Conservation (phyloP, 2,113 vertebrate genomes). For the Dipodomys spectabilis region DNA sequence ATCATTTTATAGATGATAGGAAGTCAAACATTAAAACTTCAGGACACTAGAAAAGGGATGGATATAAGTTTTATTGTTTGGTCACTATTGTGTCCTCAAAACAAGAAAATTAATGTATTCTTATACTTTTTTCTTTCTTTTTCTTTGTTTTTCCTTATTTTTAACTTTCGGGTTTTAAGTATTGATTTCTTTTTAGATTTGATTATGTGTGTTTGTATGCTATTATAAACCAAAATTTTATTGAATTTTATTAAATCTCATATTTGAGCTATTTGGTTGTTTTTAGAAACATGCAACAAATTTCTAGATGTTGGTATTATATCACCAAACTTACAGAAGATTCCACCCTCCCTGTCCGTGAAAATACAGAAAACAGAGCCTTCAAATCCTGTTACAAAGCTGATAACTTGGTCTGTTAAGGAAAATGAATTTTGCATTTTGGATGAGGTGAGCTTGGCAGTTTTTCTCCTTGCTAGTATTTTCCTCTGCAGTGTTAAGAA, state of each 20-base stretch:
- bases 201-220: background rate
- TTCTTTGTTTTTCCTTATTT: no score
- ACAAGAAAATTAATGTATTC: background rate
- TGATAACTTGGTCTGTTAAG: background rate
- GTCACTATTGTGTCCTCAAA: background rate
- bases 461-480: background rate
- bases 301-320: background rate
- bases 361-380: background rate
- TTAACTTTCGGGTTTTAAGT: background rate
- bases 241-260: slow-evolving; percentile 18
- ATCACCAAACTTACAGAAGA: background rate
- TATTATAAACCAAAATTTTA: background rate
- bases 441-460: background rate
- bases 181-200: background rate
- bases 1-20: background rate
- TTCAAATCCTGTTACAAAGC: background rate
- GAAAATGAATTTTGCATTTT: background rate
- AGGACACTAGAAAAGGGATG: background rate
- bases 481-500: background rate
- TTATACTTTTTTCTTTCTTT: background rate
- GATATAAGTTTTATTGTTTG: background rate
- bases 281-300: background rate
- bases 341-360: background rate
- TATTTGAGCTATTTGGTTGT: background rate
- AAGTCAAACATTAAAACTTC: background rate